Evolutionary conservation across 92 coral and sea anemone species (phyloP), one percentile per base, ranked within the genome.

Genomic region (Porites lobata): DNA sequence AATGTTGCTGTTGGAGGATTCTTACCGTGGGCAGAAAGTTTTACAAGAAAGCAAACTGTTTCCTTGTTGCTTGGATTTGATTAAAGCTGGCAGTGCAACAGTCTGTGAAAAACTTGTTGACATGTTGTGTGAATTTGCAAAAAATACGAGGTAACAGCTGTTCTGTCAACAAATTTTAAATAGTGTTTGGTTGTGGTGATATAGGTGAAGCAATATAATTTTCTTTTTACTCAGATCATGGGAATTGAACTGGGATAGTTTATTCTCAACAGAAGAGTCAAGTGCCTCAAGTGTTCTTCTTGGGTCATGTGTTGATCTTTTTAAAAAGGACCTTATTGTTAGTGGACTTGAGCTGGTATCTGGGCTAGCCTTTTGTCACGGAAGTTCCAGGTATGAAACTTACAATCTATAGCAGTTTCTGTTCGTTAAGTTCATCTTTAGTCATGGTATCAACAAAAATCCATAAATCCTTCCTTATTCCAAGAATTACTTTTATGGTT

Each of bases 91-190:
- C 73, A 89, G 89, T 51, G 72, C 62, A 65, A 62, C 83, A 71
- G 93, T 89, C 8, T 95, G 99, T 84, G 87, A 87, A 75, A 95
- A 95, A 72, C 82, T 97, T 22, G 95, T 94, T n/a, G 99, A 97
- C 59, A 92, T 96, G 18, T 26, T 95, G 15, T 76, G 95, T 64
- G 94, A 93, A 78, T 68, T 94, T 75, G 83, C 90, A 52, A 80
- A 69, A 1, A 95, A 89, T 18, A 90, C 64, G 75, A 74, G 78
- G 78, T 75, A 73, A 32, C 14, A 11, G 6, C 51, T 29, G 13
- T 68, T 9, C 14, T 8, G 6, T 68, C 50, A 68, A 9, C 2
- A 13, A 21, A 68, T 68, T 24, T 1, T 0, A 22, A 22, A 22
- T 22, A 9, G 26, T 21, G 17, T 11, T 11, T 26, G 29, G 22